Conservation (phyloP, 1,140 invertebrate genomes). For the Drosophila paulistorum region DNA sequence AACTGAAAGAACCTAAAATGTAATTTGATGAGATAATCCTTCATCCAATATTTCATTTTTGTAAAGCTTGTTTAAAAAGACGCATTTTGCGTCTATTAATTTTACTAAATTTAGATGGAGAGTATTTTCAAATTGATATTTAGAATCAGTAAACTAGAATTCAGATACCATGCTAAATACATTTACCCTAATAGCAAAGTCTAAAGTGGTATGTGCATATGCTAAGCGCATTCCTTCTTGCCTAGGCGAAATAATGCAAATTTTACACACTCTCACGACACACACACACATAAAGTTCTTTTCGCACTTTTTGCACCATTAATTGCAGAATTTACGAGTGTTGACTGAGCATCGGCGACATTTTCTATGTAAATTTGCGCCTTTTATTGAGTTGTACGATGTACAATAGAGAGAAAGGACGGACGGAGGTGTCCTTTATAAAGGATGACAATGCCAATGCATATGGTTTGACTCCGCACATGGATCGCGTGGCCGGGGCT, state of each 20-base stretch:
- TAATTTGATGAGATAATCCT: too few species aligned
- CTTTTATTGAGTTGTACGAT: slow-evolving; percentile 70
- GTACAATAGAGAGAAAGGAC: slow-evolving; percentile 27
- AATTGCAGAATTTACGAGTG: slow-evolving; percentile 74
- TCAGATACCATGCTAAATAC: neutral
- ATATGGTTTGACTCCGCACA: slow-evolving; percentile 32
- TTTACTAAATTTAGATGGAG: too few species aligned
- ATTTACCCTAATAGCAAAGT: neutral
- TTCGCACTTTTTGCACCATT: slow-evolving; percentile 82
- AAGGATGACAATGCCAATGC: slow-evolving; percentile 40
- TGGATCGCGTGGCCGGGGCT: slow-evolving; percentile 1
- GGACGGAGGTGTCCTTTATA: slow-evolving; percentile 14
- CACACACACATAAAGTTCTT: slow-evolving; percentile 67
- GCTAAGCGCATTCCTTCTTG: slow-evolving; percentile 39
- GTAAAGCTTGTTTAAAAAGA: too few species aligned
- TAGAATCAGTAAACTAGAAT: neutral
- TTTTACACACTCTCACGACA: slow-evolving; percentile 35
- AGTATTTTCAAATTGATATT: too few species aligned
- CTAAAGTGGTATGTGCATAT: too few species aligned
- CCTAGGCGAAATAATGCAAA: slow-evolving; percentile 12
- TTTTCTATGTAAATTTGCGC: slow-evolving; percentile 76
- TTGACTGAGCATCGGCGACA: slow-evolving; percentile 44
- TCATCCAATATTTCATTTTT: too few species aligned
- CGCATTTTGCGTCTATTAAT: too few species aligned
- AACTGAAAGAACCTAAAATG: too few species aligned